A percentile compares a stretch with the other conserved stretches of the same genome.
These are phyloP conservation scores for Neodiprion pinetum DNA, from an alignment of 1,140 invertebrate genomes.

Conservation along the genomic window DNA sequence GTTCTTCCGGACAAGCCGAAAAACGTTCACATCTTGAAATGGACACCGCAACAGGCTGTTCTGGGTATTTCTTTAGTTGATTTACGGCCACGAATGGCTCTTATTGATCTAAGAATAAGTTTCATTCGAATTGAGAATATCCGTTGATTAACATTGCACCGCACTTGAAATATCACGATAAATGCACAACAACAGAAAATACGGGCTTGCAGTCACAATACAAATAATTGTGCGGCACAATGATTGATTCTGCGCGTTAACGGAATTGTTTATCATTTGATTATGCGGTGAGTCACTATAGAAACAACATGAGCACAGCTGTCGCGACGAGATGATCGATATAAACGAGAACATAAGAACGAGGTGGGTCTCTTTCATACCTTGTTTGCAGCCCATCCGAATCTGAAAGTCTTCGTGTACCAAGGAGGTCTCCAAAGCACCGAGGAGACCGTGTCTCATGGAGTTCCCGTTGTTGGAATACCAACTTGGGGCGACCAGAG, in stretches of 20 bases:
- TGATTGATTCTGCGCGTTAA: not conserved
- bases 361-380: not conserved
- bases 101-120: no score
- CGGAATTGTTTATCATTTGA: not conserved
- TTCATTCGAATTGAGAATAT: no score
- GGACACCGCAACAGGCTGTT: constrained; percentile 55
- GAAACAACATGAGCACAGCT: no score
- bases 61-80: constrained; percentile 35
- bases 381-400: constrained; percentile 55
- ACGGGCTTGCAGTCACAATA: no score
- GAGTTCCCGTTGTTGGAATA: constrained; percentile 48
- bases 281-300: no score
- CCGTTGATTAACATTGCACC: no score
- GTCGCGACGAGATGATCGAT: no score
- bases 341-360: no score
- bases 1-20: constrained; percentile 21
- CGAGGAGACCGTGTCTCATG: constrained; percentile 64
- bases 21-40: constrained; percentile 50
- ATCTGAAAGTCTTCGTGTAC: constrained; percentile 64
- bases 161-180: no score
- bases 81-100: no score
- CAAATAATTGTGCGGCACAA: no score
- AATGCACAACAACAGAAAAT: no score
- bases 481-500: constrained; percentile 22
- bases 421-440: constrained; percentile 68